Percentiles rank a stretch among this genome's conserved stretches.
Conservation (phyloP, 1,140 invertebrate species). For the Leptopilina clavipes region DNA sequence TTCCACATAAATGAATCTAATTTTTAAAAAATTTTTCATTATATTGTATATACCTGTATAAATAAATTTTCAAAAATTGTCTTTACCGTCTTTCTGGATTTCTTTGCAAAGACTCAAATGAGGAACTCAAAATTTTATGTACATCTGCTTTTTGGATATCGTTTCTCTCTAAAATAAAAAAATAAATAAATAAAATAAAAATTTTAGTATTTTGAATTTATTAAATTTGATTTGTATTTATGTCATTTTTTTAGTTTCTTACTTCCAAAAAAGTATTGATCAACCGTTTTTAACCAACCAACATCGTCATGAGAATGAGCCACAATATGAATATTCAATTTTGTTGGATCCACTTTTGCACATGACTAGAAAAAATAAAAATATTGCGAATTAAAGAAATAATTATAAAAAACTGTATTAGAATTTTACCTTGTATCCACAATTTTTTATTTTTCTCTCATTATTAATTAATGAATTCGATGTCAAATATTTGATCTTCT, state of each 20-base stretch:
- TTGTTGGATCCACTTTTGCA: conserved; percentile 71
- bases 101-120: conserved; percentile 84
- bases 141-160: conserved; percentile 84
- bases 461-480: no score
- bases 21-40: background rate
- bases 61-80: background rate
- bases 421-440: no score
- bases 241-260: conserved; percentile 52
- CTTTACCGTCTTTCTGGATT: conserved; percentile 82
- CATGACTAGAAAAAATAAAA: conserved; percentile 75
- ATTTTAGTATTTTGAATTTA: background rate
- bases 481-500: no score
- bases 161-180: background rate
- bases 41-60: no score
- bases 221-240: background rate
- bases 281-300: conserved; percentile 93
- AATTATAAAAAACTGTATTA: no score
- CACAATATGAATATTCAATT: conserved; percentile 88
- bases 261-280: conserved; percentile 91
- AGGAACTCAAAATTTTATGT: conserved; percentile 93
- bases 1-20: conserved; percentile 85
- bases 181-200: no score
- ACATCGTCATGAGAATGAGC: conserved; percentile 91
- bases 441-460: no score
- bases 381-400: no score